Base-by-base conservation (phyloP, 1,140 invertebrate species). In the Temnothorax curvispinosus region DNA sequence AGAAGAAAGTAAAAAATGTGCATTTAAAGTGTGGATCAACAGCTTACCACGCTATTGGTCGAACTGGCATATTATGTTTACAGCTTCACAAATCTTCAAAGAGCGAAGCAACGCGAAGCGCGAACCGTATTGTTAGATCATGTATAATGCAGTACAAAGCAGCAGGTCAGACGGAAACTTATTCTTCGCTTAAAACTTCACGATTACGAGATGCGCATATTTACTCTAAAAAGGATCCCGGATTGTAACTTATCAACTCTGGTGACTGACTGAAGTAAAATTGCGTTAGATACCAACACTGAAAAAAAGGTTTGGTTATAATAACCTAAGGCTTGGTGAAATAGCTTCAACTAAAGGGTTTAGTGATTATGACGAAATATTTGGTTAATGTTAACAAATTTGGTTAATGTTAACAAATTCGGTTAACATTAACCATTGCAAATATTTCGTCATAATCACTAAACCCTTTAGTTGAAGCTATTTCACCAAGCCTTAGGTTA, bases 171-270 rank as follows among this genome's bases (percentile, higher is more conserved):
- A 38, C 69, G 27, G 41, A 62, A 74, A 21, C n/a, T 60, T 21
- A 21, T 21, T 72, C n/a, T 62, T 47, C 52, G 5, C 18, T 74
- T 32, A 58, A 58, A 84, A 60, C 18, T 84, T 74, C 2, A 5
- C 5, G 35, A 84, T 75, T 84, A 47, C 47, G n/a, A 67, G 5
- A 84, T 75, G 80, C 54, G 18, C 80, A 50, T 62, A 74, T 60
- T 60, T 74, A 41, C 54, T 60, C n/a, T 0, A 71, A 75, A 72
- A 47, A 44, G 2, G 27, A 27, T 44, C 32, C 4, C 15, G 41
- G 3, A 21, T 47, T 6, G 11, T 21, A 11, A 56, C 13, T 74
- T 82, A 18, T 41, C 38, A 15, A 35, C 6, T 82, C 52, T 21
- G 38, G 47, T 35, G 27, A 82, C 52, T 9, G 65, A 58, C 7